Base-by-base conservation (phyloP, 2,888 invertebrate genomes). In the Agriopis marginaria region DNA sequence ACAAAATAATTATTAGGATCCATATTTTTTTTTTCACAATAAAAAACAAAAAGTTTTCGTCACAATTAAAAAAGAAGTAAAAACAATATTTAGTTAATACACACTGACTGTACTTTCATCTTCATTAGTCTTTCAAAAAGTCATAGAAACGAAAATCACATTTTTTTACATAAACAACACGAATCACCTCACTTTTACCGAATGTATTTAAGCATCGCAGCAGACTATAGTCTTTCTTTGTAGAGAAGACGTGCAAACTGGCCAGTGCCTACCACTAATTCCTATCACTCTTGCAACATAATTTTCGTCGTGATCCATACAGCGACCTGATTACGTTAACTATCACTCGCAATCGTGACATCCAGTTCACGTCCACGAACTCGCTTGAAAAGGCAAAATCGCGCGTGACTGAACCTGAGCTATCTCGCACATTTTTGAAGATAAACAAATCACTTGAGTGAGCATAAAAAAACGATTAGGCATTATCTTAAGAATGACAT, bases 1-100 rank as follows among this genome's bases (percentile, higher is more conserved):
- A 60, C 47, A 68, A 47, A 63, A 60, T 60, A n/a, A 44, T 68
- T 54, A 45, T 63, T 59, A 63, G 59, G 60, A 68, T 54, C 39
- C 39, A 55, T 39, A 53, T 32, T 39, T 58, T 40, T 42, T 47
- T n/a, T n/a, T n/a, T n/a, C n/a, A 53, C 5, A 67, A 50, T 50
- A 44, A 39, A 51, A 63, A 51, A 60, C 23, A 64, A 32, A 23
- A 40, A n/a, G n/a, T n/a, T n/a, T n/a, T n/a, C n/a, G n/a, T n/a
- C n/a, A n/a, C n/a, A n/a, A n/a, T n/a, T n/a, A n/a, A n/a, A n/a
- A 17, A 39, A 60, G 39, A 7, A 67, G 32, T 58, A 23, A 8
- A 45, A 53, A 42, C 23, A 45, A 54, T 60, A 17, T 53, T 59
- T 55, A 56, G 45, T 23, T 23, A 54, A 59, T 51, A 53, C 8